phyloP scores from a whole-genome alignment of 2,888 invertebrate genomes.

The Leucania comma region DNA sequence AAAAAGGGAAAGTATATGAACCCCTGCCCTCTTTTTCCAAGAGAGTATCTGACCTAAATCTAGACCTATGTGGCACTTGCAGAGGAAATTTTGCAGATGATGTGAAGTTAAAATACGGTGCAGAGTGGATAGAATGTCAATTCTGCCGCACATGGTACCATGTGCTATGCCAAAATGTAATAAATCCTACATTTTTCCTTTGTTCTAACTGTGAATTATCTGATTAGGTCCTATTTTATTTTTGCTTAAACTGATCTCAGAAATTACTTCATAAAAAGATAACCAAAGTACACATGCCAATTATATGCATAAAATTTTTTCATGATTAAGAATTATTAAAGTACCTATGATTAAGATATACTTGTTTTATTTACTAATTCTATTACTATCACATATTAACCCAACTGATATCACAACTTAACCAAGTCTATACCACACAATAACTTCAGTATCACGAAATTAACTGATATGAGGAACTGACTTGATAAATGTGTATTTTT shows the following conservation, averaged over 20 bases:
- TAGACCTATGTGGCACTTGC: no score
- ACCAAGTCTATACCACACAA: slow-evolving; percentile 12
- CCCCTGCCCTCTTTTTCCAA: no score
- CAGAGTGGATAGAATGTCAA: no score
- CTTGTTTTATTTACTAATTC: slow-evolving; percentile 7
- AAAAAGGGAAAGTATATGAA: no score
- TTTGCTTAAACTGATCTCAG: slow-evolving; percentile 3
- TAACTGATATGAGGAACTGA: slow-evolving; percentile 4
- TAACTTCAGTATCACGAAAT: slow-evolving; percentile 14
- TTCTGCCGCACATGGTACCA: no score
- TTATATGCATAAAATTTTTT: slow-evolving; percentile 1
- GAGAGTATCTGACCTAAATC: no score
- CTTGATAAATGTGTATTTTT: slow-evolving; percentile 9
- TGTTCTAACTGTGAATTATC: slow-evolving; percentile 15
- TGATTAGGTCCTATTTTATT: slow-evolving; percentile 8
- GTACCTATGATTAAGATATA: slow-evolving; percentile 8
- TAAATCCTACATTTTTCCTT: slow-evolving; percentile 12
- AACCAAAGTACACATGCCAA: not conserved
- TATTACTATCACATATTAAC: slow-evolving; percentile 13
- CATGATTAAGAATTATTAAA: slow-evolving; percentile 10
- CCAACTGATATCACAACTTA: slow-evolving; percentile 14
- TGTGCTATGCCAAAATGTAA: no score
- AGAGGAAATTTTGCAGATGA: no score
- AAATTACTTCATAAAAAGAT: slow-evolving; percentile 12
- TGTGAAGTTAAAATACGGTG: no score